Base-by-base conservation (phyloP, 2,888 invertebrate species). In the Gymnosoma rotundatum region DNA sequence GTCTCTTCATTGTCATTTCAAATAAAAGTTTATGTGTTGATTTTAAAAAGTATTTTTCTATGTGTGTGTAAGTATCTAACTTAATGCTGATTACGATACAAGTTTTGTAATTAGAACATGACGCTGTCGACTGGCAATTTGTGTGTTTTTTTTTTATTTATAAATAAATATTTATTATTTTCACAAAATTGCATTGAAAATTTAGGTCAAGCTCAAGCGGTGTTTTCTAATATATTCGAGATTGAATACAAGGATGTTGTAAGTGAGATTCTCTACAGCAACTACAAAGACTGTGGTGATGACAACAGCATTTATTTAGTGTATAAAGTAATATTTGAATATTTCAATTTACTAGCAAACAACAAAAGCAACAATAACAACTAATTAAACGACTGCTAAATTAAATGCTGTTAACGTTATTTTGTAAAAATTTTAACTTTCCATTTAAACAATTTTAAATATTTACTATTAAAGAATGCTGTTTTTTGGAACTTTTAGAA, bases 221-320 rank as follows among this genome's bases (percentile, higher is more conserved):
- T 86, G 87, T 88, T 90, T 79, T 89, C 89, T 90, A 90, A 89
- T 91, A 91, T 88, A 91, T 88, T 89, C 88, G 88, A 91, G 88
- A 90, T 91, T 90, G 89, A 85, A 90, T 86, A 90, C 90, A 90
- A 90, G 90, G 91, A 90, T 89, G 87, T 87, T 73, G 84, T 83
- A 72, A 85, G 78, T 64, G 79, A 82, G 75, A 80, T 60, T 78
- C 80, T 72, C 67, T 42, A 42, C 38, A 38, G 52, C 54, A 52
- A 56, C 32, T 56, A 64, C 84, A 76, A 75, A 18, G 10, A 42
- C 83, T 32, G 32, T 32, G 85, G 85, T 86, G 87, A 88, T 88
- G 88, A 86, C 87, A 88, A 38, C 32, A 58, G 20, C 45, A 16
- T 2, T 32, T 48, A 16, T 48, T 16, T 48, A 4, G 45, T 48